Percentiles rank a stretch among this genome's conserved stretches.
phyloP scores from a whole-genome alignment of 2,113 vertebrate genomes.

The Antechinus flavipes region DNA sequence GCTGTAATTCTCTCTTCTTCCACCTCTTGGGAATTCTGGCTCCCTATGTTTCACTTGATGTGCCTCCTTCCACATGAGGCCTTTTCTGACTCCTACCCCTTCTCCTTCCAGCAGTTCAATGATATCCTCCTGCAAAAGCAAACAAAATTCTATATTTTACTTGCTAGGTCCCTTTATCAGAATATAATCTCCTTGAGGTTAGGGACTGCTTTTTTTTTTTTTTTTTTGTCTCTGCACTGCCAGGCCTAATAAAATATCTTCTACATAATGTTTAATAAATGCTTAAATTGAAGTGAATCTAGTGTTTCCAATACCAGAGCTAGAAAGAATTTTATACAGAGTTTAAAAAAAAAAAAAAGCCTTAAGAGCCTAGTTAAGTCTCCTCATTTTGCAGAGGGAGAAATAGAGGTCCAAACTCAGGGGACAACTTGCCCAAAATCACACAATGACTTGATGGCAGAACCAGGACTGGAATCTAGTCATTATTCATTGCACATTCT shows the following conservation, averaged over 20 bases:
- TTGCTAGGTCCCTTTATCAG: background rate
- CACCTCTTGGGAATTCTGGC: background rate
- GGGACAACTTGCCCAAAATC: background rate
- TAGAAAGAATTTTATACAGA: background rate
- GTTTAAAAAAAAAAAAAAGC: background rate
- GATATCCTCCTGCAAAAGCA: background rate
- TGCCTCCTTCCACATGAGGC: constrained; percentile 31
- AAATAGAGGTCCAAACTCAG: background rate
- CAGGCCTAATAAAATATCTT: background rate
- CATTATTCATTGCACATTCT: background rate
- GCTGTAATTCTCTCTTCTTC: background rate
- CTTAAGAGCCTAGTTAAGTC: background rate
- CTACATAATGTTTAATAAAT: background rate
- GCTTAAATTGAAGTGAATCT: background rate
- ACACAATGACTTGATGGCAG: background rate
- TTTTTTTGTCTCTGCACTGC: background rate
- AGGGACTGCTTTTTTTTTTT: background rate
- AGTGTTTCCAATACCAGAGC: background rate
- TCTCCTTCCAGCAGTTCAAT: background rate
- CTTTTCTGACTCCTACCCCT: constrained; percentile 49
- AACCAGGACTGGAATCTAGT: background rate
- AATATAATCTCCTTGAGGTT: background rate
- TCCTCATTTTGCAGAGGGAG: background rate
- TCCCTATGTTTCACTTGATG: background rate
- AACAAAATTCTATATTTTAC: background rate